These are phyloP conservation scores for Ceratotherium simum DNA, from an alignment of 2,113 vertebrate species.

Conservation along the genomic window DNA sequence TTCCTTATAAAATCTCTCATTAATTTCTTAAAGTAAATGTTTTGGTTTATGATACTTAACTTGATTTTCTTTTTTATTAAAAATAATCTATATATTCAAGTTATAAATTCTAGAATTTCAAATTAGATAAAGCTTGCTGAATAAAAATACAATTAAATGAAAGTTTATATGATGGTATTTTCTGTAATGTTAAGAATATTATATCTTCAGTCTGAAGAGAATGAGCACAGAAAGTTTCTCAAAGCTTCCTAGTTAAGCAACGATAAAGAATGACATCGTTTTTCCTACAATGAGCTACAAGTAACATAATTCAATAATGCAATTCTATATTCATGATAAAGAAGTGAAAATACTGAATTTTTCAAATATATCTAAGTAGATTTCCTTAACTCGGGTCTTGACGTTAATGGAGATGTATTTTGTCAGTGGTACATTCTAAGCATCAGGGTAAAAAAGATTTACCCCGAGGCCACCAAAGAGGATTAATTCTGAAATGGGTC, in stretches of 20 bases:
- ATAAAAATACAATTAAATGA: constrained; percentile 74
- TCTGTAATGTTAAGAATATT: constrained; percentile 35
- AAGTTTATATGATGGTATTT: constrained; percentile 57
- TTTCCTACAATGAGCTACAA: neutral
- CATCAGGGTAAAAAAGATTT: neutral
- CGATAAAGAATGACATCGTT: constrained; percentile 11
- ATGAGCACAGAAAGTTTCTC: constrained; percentile 37
- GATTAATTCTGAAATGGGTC: neutral
- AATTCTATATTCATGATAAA: neutral
- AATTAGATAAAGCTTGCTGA: constrained; percentile 76
- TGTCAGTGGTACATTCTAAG: neutral
- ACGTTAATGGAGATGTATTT: neutral
- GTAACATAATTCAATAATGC: neutral
- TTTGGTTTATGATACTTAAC: constrained; percentile 86
- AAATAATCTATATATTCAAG: constrained; percentile 80
- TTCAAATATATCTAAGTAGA: neutral
- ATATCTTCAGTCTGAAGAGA: neutral
- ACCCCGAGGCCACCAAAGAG: neutral
- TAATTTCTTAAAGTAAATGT: constrained; percentile 88
- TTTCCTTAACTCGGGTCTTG: neutral
- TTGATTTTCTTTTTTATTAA: constrained; percentile 90
- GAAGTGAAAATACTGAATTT: neutral
- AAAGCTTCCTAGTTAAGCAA: constrained; percentile 33
- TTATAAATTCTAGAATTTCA: constrained; percentile 84
- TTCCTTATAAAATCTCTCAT: constrained; percentile 90